Evolutionary conservation across 2,888 invertebrate genomes (phyloP).

Genomic region (Drosophila dives): DNA sequence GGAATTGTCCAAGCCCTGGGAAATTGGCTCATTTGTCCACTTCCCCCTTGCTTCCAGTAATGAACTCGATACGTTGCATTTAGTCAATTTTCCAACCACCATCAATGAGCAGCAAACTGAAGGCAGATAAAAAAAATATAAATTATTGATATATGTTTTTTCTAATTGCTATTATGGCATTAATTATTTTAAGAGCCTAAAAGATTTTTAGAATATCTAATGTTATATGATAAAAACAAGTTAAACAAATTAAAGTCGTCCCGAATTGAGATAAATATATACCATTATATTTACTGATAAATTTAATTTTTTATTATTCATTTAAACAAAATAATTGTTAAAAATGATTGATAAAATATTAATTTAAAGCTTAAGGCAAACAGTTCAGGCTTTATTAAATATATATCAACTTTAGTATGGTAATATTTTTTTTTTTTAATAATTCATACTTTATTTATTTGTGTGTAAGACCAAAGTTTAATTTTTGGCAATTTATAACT

Average conservation of each 20-base stretch:
- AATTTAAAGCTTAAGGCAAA: not conserved
- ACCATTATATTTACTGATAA: not conserved
- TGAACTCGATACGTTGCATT: constrained; percentile 71
- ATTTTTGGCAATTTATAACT: not conserved
- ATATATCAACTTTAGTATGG: no score
- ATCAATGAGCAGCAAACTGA: constrained; percentile 38
- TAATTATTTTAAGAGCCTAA: not conserved
- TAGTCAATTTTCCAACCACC: constrained; percentile 76
- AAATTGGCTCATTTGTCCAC: constrained; percentile 67
- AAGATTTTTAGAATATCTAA: not conserved
- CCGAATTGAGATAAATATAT: not conserved
- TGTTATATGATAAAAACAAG: not conserved
- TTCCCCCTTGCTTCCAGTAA: constrained; percentile 34
- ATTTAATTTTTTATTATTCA: not conserved
- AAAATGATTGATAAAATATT: not conserved
- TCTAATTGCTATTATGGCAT: not conserved
- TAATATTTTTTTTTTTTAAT: no score
- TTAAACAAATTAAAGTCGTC: not conserved
- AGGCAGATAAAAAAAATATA: constrained; percentile 18
- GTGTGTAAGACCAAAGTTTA: no score
- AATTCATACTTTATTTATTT: no score
- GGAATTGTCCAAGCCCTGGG: constrained; percentile 31
- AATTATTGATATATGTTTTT: not conserved
- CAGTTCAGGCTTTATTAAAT: not conserved
- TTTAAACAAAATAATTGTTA: not conserved